A percentile compares a stretch with the other conserved stretches of the same genome.
phyloP scores from a whole-genome alignment of 2,113 vertebrate species.

The Thamnaconus septentrionalis region DNA sequence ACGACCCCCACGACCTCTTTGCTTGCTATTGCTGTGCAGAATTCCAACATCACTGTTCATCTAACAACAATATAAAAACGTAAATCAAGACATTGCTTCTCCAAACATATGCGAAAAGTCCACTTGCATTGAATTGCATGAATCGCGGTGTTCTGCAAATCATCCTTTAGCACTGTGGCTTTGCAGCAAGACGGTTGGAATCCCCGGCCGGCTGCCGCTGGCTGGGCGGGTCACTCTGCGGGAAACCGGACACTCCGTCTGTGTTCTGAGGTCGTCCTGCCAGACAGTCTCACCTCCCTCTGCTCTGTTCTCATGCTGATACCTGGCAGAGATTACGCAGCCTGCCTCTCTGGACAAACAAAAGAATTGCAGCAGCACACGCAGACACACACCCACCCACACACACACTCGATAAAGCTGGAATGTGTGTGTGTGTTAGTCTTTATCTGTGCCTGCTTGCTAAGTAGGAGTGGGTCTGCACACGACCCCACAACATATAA shows the following conservation, averaged over 20 bases:
- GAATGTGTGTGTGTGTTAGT: constrained; percentile 26
- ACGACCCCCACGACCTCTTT: too few relatives aligned
- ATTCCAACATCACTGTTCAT: too few relatives aligned
- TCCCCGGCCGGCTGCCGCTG: too few relatives aligned
- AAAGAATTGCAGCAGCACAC: constrained; percentile 40
- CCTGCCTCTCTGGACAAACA: constrained; percentile 46
- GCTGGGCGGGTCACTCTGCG: constrained; percentile 3
- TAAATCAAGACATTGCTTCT: too few relatives aligned
- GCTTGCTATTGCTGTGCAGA: too few relatives aligned
- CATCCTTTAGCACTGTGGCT: too few relatives aligned
- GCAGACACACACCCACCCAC: too few relatives aligned
- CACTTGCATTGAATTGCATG: too few relatives aligned
- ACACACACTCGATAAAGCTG: constrained; percentile 40
- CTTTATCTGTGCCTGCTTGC: constrained; percentile 5
- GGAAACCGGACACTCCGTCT: constrained; percentile 43
- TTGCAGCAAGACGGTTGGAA: too few relatives aligned
- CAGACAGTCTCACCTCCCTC: constrained; percentile 28
- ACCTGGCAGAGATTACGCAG: constrained; percentile 56
- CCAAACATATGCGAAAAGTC: too few relatives aligned
- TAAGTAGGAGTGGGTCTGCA: constrained; percentile 11
- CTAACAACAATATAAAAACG: too few relatives aligned
- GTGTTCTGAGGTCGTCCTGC: constrained; percentile 43
- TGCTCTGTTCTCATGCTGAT: constrained; percentile 51
- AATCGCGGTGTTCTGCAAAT: too few relatives aligned
- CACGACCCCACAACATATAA: constrained; percentile 2